Conservation (phyloP, 2,888 invertebrate species). For the Isotomurus palustris region DNA sequence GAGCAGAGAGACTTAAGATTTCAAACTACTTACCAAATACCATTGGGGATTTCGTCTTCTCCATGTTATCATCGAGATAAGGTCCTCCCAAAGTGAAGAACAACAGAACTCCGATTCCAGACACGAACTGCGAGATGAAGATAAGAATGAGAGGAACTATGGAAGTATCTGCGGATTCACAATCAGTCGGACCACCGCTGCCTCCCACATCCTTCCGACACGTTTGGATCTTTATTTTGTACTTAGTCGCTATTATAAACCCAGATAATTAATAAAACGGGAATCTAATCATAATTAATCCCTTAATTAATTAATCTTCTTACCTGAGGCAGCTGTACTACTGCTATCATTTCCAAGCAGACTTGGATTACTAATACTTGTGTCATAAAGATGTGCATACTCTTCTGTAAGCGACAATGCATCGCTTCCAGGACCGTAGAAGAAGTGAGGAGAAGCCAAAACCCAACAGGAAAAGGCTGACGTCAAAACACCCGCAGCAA, state of each 20-base stretch:
- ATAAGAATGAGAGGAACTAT: slow-evolving; percentile 60
- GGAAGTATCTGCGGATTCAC: slow-evolving; percentile 50
- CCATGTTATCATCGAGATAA: slow-evolving; percentile 65
- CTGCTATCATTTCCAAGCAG: no score
- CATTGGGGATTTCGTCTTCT: slow-evolving; percentile 62
- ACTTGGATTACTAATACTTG: background rate
- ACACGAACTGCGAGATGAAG: slow-evolving; percentile 64
- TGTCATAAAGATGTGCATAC: slow-evolving; percentile 51
- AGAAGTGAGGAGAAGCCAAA: slow-evolving; percentile 59
- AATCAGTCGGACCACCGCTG: slow-evolving; percentile 38
- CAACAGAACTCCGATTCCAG: slow-evolving; percentile 63
- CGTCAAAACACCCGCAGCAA: slow-evolving; percentile 63
- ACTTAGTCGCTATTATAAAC: no score
- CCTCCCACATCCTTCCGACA: slow-evolving; percentile 1
- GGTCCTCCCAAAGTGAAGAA: slow-evolving; percentile 63
- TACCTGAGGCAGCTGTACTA: no score
- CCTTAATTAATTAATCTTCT: no score
- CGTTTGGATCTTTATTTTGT: slow-evolving; percentile 20
- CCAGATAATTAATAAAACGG: no score
- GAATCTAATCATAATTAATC: no score
- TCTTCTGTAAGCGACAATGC: slow-evolving; percentile 54
- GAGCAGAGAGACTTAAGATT: background rate
- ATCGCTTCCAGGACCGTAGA: slow-evolving; percentile 60
- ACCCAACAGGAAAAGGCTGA: slow-evolving; percentile 63
- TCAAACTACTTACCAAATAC: slow-evolving; percentile 54